phyloP scores from a whole-genome alignment of 2,797 vertebrate species.

The Delichon dasypus region DNA sequence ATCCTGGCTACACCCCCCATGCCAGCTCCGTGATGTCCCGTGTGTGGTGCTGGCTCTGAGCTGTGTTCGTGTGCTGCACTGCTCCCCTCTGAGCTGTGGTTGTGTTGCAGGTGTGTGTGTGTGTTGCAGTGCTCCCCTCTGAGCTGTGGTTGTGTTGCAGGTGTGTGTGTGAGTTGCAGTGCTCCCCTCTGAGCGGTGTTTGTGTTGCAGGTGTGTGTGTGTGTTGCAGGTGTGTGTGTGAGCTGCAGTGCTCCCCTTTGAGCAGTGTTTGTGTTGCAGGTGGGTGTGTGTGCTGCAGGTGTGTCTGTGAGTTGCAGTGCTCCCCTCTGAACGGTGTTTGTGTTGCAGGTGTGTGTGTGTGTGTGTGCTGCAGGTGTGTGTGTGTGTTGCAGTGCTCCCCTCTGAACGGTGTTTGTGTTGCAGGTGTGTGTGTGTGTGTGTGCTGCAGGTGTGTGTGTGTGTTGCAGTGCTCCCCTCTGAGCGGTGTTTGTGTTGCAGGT shows the following conservation, averaged over 20 bases:
- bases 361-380: too few relatives aligned
- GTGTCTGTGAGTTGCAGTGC: too few relatives aligned
- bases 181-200: too few relatives aligned
- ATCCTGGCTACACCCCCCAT: rapidly evolving
- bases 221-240: constrained; percentile 77
- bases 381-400: background rate
- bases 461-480: too few relatives aligned
- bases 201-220: too few relatives aligned
- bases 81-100: background rate
- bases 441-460: background rate
- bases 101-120: background rate
- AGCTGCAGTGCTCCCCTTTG: constrained; percentile 85
- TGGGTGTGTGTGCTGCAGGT: too few relatives aligned
- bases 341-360: background rate
- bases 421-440: background rate
- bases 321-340: too few relatives aligned
- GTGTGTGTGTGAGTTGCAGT: background rate
- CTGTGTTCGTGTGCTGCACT: background rate
- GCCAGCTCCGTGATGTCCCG: rapidly evolving
- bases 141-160: background rate
- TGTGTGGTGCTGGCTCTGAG: background rate
- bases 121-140: background rate
- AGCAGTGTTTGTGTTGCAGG: too few relatives aligned
- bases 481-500: too few relatives aligned
- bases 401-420: background rate